Evolutionary conservation across 2,888 invertebrate genomes (phyloP).

Genomic region (Drosophila percnosoma): DNA sequence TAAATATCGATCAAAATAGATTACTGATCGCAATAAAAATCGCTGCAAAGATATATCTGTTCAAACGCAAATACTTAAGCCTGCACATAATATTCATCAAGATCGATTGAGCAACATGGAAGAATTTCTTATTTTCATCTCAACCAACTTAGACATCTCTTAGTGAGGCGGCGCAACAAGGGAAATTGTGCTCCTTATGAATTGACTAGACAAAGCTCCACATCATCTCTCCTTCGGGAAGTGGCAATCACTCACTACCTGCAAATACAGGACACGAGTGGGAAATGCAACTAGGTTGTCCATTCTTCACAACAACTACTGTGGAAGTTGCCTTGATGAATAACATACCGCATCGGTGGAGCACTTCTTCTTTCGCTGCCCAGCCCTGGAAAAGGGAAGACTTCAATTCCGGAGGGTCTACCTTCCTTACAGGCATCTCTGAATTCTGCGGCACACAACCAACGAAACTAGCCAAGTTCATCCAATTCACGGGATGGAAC

Average conservation of each 20-base stretch:
- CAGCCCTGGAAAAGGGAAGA: background rate
- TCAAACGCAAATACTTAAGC: too few relatives aligned
- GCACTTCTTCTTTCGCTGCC: background rate
- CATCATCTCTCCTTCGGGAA: background rate
- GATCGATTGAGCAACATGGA: too few relatives aligned
- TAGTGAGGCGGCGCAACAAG: background rate
- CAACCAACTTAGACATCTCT: too few relatives aligned
- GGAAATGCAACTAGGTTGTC: background rate
- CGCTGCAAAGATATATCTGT: too few relatives aligned
- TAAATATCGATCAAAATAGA: too few relatives aligned
- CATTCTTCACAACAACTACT: background rate
- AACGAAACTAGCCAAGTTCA: background rate
- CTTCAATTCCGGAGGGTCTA: background rate
- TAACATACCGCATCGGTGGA: background rate
- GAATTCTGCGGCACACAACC: background rate
- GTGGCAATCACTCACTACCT: background rate
- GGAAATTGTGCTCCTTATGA: background rate
- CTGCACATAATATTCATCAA: too few relatives aligned
- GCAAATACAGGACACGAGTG: background rate
- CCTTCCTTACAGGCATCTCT: background rate
- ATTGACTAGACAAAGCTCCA: background rate
- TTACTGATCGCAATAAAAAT: too few relatives aligned
- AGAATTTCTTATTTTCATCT: too few relatives aligned
- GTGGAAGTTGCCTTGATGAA: background rate
- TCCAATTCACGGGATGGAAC: background rate